Percentiles rank a stretch among this genome's conserved stretches.
Conservation (phyloP, 2,797 vertebrate species). For the Lates japonicus region DNA sequence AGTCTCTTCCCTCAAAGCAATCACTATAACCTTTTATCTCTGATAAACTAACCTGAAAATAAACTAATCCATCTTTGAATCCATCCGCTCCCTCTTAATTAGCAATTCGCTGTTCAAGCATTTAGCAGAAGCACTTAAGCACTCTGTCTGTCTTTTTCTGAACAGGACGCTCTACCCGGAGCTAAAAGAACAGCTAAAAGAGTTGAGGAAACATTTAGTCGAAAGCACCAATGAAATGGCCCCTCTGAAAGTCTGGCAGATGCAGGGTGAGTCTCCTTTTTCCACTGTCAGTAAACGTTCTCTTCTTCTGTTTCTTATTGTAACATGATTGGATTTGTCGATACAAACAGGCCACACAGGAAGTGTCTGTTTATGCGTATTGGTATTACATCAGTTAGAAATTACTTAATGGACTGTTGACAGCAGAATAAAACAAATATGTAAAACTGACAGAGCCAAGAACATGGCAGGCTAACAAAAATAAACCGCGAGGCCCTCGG, state of each 20-base stretch:
- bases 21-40: conserved; percentile 26
- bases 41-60: conserved; percentile 50
- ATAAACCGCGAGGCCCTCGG: conserved; percentile 9
- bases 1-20: conserved; percentile 30
- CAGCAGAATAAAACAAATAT: conserved; percentile 29
- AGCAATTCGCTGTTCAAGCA: conserved; percentile 9
- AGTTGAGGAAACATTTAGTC: conserved; percentile 95
- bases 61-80: conserved; percentile 47
- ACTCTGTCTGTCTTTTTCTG: conserved; percentile 19
- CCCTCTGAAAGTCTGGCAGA: conserved; percentile 98
- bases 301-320: background rate
- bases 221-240: conserved; percentile 99
- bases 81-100: conserved; percentile 25
- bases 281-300: background rate
- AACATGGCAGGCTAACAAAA: conserved; percentile 18
- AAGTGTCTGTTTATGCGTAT: conserved; percentile 12
- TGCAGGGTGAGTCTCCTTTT: conserved; percentile 90
- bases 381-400: background rate
- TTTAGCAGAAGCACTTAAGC: conserved; percentile 22
- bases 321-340: background rate
- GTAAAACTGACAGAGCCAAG: conserved; percentile 10
- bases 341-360: conserved; percentile 7
- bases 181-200: conserved; percentile 93
- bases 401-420: conserved; percentile 26
- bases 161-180: conserved; percentile 89